Evolutionary conservation across 2,888 invertebrate species (phyloP), one percentile per base, ranked within the genome.

Genomic region (Hoplodrina ambigua): DNA sequence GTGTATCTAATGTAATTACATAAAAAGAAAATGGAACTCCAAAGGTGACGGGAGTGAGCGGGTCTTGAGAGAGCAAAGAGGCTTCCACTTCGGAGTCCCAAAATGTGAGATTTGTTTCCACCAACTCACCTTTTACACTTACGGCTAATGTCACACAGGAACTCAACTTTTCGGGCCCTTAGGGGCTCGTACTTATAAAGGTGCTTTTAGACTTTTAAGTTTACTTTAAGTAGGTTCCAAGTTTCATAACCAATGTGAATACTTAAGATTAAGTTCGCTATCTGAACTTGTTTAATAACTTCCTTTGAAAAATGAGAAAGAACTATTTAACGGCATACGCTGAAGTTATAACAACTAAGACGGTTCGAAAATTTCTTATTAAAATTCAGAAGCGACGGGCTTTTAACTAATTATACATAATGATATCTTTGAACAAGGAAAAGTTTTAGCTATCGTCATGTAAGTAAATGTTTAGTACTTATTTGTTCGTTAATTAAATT

Each of bases 281-380:
- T 81, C 81, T 78, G 69, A 87, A 88, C 83, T 87, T 88, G 80
- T 81, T 87, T 84, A 86, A 89, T 85, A 88, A 82, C 81, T 86
- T 88, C 83, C 85, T 86, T 84, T 88, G 80, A 80, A 85, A 87
- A 89, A 87, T 87, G 80, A 78, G 85, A 85, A 88, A 87, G 76
- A 87, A 88, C 87, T 89, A 88, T 89, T 88, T 89, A 89, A 86
- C 84, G 85, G 87, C 75, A 86, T 86, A 88, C 81, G 83, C 78
- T 79, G 61, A 86, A 88, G 85, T 89, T 90, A 83, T 87, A 87
- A 88, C 85, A 87, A 88, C 85, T 86, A 83, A 79, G 85, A 87
- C 86, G 88, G 86, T 87, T 87, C 62, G 68, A 84, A 89, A 90
- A 80, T 89, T 89, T 84, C 74, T 85, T 88, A 88, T 87, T 89